Evolutionary conservation across 1,140 invertebrate species (phyloP).

Genomic region (Bathynomus jamesi): DNA sequence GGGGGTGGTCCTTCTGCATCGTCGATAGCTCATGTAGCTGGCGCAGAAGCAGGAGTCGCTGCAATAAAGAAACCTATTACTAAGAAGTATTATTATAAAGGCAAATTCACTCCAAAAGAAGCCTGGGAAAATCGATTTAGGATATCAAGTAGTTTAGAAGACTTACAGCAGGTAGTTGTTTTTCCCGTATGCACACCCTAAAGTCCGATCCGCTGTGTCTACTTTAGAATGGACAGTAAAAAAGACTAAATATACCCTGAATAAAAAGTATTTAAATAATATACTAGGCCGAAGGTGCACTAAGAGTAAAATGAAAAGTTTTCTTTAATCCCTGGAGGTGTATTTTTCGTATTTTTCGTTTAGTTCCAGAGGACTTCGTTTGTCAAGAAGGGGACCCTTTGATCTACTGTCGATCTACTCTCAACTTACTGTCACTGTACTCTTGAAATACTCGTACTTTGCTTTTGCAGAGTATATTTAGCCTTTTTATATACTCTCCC

Average conservation of each 20-base stretch:
- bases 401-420: too few species aligned
- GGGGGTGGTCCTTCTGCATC: constrained; percentile 21
- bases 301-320: neutral
- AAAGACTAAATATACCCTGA: too few species aligned
- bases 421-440: too few species aligned
- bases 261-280: neutral
- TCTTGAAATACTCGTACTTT: too few species aligned
- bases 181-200: too few species aligned
- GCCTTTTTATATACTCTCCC: too few species aligned
- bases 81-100: neutral
- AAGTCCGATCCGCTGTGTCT: too few species aligned
- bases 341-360: too few species aligned
- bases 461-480: too few species aligned
- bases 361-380: too few species aligned
- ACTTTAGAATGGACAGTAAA: too few species aligned
- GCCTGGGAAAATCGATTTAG: neutral
- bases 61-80: constrained; percentile 2
- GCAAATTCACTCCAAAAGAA: neutral
- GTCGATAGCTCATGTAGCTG: constrained; percentile 26
- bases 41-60: constrained; percentile 25
- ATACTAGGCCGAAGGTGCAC: neutral
- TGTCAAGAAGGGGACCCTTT: too few species aligned
- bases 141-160: constrained; percentile 16
- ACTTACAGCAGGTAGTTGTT: constrained; percentile 30
- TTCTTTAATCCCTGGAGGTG: neutral